Evolutionary conservation across 2,888 invertebrate species (phyloP), one percentile per base, ranked within the genome.

Genomic region (Platycnemis pennipes): DNA sequence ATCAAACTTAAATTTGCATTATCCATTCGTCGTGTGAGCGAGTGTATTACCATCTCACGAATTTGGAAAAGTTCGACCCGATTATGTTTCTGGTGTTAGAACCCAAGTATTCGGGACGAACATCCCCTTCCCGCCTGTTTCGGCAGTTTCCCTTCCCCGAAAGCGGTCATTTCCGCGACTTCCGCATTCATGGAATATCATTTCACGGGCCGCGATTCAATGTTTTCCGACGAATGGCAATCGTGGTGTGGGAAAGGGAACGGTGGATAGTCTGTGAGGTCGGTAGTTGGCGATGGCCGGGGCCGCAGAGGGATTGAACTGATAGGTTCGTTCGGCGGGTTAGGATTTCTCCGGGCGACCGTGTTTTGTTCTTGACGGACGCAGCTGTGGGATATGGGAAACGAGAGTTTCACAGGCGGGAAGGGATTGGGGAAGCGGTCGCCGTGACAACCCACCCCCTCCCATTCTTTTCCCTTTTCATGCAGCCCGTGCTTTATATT

Each of bases 181-280:
- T 91, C n/a, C 63, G 63, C n/a, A 91, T 91, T 91, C 91, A 91
- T 91, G 69, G 44, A 69, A 91, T 91, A 69, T 69, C 44, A 91
- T 91, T 44, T 69, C 77, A 77, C 77, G 37, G 31, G 77, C 8
- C 37, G 11, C 77, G 77, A 37, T 37, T 77, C 77, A 77, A 37
- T 63, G 77, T 77, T 77, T 77, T 77, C 26, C 11, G 37, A 77
- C 37, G 56, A 56, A 22, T 7, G 69, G n/a, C 4, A 31, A 31
- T 31, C 1, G 77, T 77, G 77, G 37, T 26, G 77, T 11, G n/a
- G 1, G 37, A 37, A 16, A 7, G 37, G 37, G 26, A 37, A 77
- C 13, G 22, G 77, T 77, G 77, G 77, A 11, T 31, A 16, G 37
- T 1, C 16, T 69, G 7, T 69, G 69, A 8, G 69, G 77, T 63